Percentiles rank a stretch among this genome's conserved stretches.
phyloP scores from a whole-genome alignment of 2,888 invertebrate genomes.

The Nomada ferruginata region DNA sequence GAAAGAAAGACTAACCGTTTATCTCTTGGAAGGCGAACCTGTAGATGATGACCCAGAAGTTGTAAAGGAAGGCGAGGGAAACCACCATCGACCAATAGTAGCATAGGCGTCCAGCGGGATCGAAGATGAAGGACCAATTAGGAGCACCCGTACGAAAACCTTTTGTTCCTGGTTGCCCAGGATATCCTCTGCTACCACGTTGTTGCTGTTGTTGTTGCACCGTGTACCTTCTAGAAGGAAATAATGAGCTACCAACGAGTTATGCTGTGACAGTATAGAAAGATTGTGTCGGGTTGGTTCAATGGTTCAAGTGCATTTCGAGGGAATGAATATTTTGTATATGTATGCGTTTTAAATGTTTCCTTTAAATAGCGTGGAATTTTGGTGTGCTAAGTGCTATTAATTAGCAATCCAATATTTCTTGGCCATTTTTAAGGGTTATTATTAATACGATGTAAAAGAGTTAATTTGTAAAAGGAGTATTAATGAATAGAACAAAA shows the following conservation, averaged over 20 bases:
- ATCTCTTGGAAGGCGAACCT: constrained; percentile 99
- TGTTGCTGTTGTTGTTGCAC: constrained; percentile 83
- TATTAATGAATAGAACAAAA: too few species aligned
- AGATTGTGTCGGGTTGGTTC: too few species aligned
- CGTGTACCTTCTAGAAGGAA: constrained; percentile 78
- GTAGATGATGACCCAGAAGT: constrained; percentile 99
- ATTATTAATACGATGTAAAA: too few species aligned
- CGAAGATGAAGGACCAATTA: constrained; percentile 98
- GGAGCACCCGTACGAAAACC: constrained; percentile 88
- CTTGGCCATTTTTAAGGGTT: too few species aligned
- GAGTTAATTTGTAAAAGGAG: too few species aligned
- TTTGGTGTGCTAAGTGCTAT: too few species aligned
- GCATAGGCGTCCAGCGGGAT: constrained; percentile 97
- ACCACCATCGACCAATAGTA: constrained; percentile 99
- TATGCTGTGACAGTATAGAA: too few species aligned
- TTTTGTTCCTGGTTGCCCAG: constrained; percentile 80
- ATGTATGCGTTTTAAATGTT: too few species aligned
- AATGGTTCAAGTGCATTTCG: too few species aligned
- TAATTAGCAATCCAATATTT: too few species aligned
- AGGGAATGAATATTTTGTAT: too few species aligned
- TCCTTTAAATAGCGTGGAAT: too few species aligned
- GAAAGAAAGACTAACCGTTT: constrained; percentile 88
- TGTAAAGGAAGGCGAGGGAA: constrained; percentile 97
- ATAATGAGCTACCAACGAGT: background rate
- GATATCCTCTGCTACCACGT: constrained; percentile 82